Evolutionary conservation across 2,113 vertebrate genomes (phyloP), one percentile per base, ranked within the genome.

Genomic region (Pithys albifrons): DNA sequence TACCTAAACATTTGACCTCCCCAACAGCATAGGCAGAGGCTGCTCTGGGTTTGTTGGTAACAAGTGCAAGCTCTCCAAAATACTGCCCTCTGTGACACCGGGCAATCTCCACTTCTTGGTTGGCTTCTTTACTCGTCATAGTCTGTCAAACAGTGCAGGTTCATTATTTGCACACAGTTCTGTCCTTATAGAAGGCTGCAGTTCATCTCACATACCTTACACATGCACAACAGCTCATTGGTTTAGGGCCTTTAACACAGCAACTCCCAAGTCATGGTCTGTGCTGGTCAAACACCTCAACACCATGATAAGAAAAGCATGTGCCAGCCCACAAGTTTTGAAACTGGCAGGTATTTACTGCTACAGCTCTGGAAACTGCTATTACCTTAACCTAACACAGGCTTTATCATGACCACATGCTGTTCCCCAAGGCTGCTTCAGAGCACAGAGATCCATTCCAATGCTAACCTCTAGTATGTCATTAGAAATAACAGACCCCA

Each of bases 31-130:
- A 99, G 71, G 98, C 99, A 35, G 99, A 99, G 95, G 99, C 99
- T 62, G 99, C 99, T 94, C 99, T 98, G 93, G 99, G 99, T 97
- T 99, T 99, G 98, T 99, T 99, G 96, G 99, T 99, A 98, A 99
- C 99, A 67, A 99, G 97, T 84, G 99, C 99, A 96, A 99, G 98
- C 95, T 99, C 99, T 96, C 99, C 99, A 76, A 99, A 99, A 98
- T 99, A 99, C 57, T 99, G 99, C 85, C 99, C 99, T 97, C 98
- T 98, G 96, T 96, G 98, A 97, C 99, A 99, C 91, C 99, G 99
- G 17, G 99, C 97, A 92, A 99, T 98, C 98, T 99, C 99, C 88
- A 99, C 99, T 96, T 99, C 99, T 58, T 98, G 98, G 92, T 98
- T 99, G 83, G 98, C 98, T 96, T 99, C 98, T 91, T 99, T 99